These are phyloP conservation scores for Gobionotothen gibberifrons DNA, from an alignment of 2,797 vertebrate species.

Conservation along the genomic window DNA sequence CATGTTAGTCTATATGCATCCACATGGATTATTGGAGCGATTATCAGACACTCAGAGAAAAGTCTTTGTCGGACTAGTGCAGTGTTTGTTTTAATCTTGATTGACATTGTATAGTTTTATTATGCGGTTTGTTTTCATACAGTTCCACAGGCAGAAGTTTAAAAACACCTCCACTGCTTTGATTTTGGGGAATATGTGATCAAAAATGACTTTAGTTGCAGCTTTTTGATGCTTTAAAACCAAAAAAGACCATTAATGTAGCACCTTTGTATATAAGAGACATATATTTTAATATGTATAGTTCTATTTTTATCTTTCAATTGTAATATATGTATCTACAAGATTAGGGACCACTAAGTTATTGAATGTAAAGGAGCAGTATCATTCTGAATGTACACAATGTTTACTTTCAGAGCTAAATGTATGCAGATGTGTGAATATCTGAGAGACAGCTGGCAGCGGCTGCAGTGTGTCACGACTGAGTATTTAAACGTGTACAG, in stretches of 20 bases:
- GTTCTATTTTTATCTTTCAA: not conserved
- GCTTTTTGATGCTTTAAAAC: slow-evolving; percentile 48
- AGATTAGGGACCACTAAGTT: slow-evolving; percentile 28
- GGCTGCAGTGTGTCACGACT: slow-evolving; percentile 29
- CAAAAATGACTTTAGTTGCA: slow-evolving; percentile 1
- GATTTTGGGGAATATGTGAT: slow-evolving; percentile 6
- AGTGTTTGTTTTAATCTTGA: slow-evolving; percentile 30
- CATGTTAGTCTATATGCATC: not conserved
- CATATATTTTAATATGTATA: slow-evolving; percentile 62
- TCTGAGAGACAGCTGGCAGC: slow-evolving; percentile 39
- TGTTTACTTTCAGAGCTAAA: slow-evolving; percentile 51
- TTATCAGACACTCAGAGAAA: not conserved
- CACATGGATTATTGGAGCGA: slow-evolving; percentile 4
- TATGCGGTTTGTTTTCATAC: slow-evolving; percentile 22
- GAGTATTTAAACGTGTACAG: slow-evolving; percentile 45
- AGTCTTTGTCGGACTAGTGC: slow-evolving; percentile 10
- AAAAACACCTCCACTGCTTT: slow-evolving; percentile 10
- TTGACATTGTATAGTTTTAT: slow-evolving; percentile 22
- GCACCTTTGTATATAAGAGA: slow-evolving; percentile 45
- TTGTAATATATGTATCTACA: slow-evolving; percentile 12
- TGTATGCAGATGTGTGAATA: slow-evolving; percentile 57
- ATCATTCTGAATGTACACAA: slow-evolving; percentile 20
- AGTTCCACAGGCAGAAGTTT: slow-evolving; percentile 30
- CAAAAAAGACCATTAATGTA: slow-evolving; percentile 28
- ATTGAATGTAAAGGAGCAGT: slow-evolving; percentile 56